A percentile compares a stretch with the other conserved stretches of the same genome.
These are phyloP conservation scores for Proales similis DNA, from an alignment of 1,140 invertebrate genomes.

Conservation along the genomic window DNA sequence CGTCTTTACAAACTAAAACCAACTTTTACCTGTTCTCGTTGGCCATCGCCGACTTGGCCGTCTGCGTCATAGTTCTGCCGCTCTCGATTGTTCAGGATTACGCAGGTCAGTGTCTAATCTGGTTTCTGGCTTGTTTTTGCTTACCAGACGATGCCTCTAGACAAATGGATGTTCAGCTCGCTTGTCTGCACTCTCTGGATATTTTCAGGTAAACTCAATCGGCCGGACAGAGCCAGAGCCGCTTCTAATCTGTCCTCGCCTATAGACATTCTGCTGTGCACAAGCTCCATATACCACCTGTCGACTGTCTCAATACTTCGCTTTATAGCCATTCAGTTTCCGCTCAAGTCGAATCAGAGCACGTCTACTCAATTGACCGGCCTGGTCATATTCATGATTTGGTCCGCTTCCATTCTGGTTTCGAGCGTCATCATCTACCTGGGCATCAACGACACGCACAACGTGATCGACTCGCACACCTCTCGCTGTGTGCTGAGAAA, in stretches of 20 bases:
- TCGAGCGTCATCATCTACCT: slow-evolving; percentile 20
- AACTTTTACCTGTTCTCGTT: slow-evolving; percentile 36
- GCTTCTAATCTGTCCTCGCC: background rate
- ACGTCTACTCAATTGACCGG: slow-evolving; percentile 4
- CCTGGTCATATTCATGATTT: slow-evolving; percentile 32
- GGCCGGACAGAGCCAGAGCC: background rate
- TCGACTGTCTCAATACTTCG: slow-evolving; percentile 26
- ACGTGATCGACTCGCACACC: slow-evolving; percentile 10
- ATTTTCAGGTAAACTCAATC: slow-evolving; percentile 8
- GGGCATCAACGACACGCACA: background rate
- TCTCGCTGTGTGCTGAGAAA: slow-evolving; percentile 30
- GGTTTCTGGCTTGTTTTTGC: background rate
- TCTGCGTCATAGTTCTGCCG: slow-evolving; percentile 28
- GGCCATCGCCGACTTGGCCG: slow-evolving; percentile 26
- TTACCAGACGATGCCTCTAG: background rate
- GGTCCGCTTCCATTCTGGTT: slow-evolving; percentile 18
- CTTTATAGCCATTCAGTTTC: slow-evolving; percentile 25
- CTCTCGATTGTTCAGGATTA: slow-evolving; percentile 37
- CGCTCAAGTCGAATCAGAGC: slow-evolving; percentile 14
- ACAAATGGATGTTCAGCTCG: slow-evolving; percentile 6
- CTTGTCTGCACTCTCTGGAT: slow-evolving; percentile 28
- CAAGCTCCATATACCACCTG: slow-evolving; percentile 27
- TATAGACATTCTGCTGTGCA: slow-evolving; percentile 26
- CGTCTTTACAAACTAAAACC: slow-evolving; percentile 31
- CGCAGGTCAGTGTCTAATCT: background rate